Percentiles rank a stretch among this genome's conserved stretches.
Evolutionary conservation across 92 coral and sea anemone species (phyloP).

Genomic region (Palythoa grandis): DNA sequence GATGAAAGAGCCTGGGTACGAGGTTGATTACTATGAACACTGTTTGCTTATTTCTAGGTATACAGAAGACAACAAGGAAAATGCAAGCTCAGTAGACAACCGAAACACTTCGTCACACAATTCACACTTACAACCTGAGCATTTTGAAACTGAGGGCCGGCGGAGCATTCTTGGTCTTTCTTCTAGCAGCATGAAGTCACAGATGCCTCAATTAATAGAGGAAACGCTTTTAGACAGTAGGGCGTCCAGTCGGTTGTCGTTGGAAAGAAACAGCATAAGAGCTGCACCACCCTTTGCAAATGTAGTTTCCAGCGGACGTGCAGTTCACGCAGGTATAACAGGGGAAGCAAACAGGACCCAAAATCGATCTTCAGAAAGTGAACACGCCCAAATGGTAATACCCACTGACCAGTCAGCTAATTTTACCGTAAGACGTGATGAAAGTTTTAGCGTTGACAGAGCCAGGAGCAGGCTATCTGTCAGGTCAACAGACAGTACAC

Average conservation of each 20-base stretch:
- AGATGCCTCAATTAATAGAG: slow-evolving; percentile 25
- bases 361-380: slow-evolving; percentile 3
- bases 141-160: not conserved
- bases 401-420: slow-evolving; percentile 8
- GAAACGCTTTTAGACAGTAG: slow-evolving; percentile 34
- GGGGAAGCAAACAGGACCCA: not conserved
- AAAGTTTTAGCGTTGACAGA: not conserved
- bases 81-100: not conserved
- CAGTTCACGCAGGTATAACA: not conserved
- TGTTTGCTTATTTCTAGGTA: not conserved
- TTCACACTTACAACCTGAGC: not conserved
- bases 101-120: not conserved
- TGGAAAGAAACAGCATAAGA: slow-evolving; percentile 3
- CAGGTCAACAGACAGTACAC: not conserved
- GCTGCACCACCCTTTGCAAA: not conserved
- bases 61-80: not conserved
- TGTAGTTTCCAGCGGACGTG: not conserved
- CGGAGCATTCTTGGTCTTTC: not conserved
- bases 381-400: not conserved
- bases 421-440: not conserved
- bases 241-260: slow-evolving; percentile 21
- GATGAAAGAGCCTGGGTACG: too few species aligned
- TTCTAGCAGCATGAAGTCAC: not conserved
- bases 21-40: not conserved
- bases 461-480: slow-evolving; percentile 1